These are phyloP conservation scores for Neoarius graeffei DNA, from an alignment of 2,113 vertebrate genomes.

Conservation along the genomic window DNA sequence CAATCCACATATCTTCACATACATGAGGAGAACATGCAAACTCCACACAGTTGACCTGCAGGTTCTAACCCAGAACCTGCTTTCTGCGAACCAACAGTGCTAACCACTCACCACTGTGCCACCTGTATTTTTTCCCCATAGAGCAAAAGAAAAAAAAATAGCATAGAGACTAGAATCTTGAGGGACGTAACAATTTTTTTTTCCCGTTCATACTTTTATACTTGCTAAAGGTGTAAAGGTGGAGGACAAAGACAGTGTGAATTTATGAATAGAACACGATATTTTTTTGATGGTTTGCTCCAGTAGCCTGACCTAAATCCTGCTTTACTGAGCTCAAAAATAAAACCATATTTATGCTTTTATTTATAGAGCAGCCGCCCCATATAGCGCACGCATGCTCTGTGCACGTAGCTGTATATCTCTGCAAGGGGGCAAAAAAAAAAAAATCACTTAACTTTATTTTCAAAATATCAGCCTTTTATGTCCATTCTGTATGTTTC, in stretches of 20 bases:
- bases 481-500: background rate
- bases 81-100: too few relatives aligned
- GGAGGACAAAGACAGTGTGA: background rate
- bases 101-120: too few relatives aligned
- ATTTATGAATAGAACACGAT: background rate
- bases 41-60: too few relatives aligned
- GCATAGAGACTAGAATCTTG: too few relatives aligned
- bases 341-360: constrained; percentile 14
- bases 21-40: too few relatives aligned
- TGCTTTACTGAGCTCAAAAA: background rate
- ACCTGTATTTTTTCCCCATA: too few relatives aligned
- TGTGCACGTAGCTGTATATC: background rate
- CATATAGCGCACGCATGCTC: background rate
- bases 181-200: too few relatives aligned
- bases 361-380: background rate
- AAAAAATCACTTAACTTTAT: background rate
- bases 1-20: too few relatives aligned
- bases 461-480: background rate
- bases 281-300: background rate
- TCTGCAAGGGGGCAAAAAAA: background rate
- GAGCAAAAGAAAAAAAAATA: too few relatives aligned
- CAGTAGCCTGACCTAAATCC: constrained; percentile 19
- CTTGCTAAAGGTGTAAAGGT: background rate
- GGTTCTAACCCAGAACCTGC: too few relatives aligned
- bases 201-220: too few relatives aligned